Base-by-base conservation (phyloP, 1,140 invertebrate species). In the Drosophila biarmipes region DNA sequence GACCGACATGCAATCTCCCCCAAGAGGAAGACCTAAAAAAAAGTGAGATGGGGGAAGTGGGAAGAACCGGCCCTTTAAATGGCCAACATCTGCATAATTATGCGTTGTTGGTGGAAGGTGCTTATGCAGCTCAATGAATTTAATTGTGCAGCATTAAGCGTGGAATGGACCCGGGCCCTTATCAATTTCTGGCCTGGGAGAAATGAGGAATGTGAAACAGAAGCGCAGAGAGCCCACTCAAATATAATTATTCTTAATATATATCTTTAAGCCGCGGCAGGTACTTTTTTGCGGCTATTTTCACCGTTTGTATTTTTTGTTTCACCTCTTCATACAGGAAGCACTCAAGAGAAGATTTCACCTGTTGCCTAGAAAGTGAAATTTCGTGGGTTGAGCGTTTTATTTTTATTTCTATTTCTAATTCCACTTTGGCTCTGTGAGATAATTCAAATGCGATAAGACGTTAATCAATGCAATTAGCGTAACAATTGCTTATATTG, bases 111-210 rank as follows among this genome's bases (percentile, higher is more conserved):
- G 34, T 46, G 62, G 62, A 69, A 48, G 67, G 67, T 69, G 67
- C 67, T 69, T 69, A 69, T 69, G 67, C 67, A 69, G 51, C 67
- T 69, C 67, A 69, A 69, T 69, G 67, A 69, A 69, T 69, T 69
- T 69, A 69, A 69, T 69, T 69, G 67, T 46, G 34, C 67, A 69
- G 56, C 67, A 69, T 69, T 69, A 69, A 12, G 24, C 49, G 8
- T 29, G 17, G 48, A 43, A 69, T 55, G 62, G 66, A 31, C 14
- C 4, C 8, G n/a, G 29, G 17, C 35, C 56, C 49, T 69, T 69
- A 69, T 69, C 67, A 69, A 46, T 68, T 68, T 68, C 55, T 68
- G 8, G 49, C 52, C 61, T 69, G 66, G 42, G 66, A 69, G 67
- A 56, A 68, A 69, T 68, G 66, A 24, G 10, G 55, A 68, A 69